These are phyloP conservation scores for Ammodytes marinus DNA, from an alignment of 2,113 vertebrate species.

Conservation along the genomic window DNA sequence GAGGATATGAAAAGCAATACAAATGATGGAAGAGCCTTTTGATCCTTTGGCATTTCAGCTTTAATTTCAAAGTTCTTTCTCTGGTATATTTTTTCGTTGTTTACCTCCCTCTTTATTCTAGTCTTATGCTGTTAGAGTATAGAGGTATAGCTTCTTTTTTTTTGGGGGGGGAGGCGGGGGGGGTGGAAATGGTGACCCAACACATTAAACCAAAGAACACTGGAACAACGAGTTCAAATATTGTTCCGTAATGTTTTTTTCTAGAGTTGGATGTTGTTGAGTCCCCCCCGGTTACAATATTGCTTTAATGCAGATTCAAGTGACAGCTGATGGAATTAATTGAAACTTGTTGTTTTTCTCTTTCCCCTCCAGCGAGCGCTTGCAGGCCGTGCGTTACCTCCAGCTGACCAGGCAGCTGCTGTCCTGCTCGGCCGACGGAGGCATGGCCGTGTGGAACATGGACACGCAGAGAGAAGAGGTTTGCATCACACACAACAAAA, in stretches of 20 bases:
- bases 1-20: neutral
- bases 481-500: conserved; percentile 4
- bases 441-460: conserved; percentile 99
- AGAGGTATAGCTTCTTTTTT: too few relatives aligned
- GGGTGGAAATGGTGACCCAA: neutral
- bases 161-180: too few relatives aligned
- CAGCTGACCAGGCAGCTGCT: conserved; percentile 93
- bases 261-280: neutral
- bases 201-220: neutral
- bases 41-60: neutral
- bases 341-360: too few relatives aligned
- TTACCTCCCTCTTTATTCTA: neutral
- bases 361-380: conserved; percentile 88
- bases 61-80: neutral
- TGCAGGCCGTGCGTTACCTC: conserved; percentile 93
- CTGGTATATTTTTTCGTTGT: neutral
- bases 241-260: too few relatives aligned
- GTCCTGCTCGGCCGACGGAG: conserved; percentile 95
- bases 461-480: conserved; percentile 95
- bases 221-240: too few relatives aligned
- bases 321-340: too few relatives aligned
- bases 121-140: too few relatives aligned
- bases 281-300: too few relatives aligned
- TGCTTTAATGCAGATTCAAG: too few relatives aligned
- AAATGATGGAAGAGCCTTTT: neutral